Evolutionary conservation across 2,888 invertebrate genomes (phyloP).

Genomic region (Fragum whitleyi): DNA sequence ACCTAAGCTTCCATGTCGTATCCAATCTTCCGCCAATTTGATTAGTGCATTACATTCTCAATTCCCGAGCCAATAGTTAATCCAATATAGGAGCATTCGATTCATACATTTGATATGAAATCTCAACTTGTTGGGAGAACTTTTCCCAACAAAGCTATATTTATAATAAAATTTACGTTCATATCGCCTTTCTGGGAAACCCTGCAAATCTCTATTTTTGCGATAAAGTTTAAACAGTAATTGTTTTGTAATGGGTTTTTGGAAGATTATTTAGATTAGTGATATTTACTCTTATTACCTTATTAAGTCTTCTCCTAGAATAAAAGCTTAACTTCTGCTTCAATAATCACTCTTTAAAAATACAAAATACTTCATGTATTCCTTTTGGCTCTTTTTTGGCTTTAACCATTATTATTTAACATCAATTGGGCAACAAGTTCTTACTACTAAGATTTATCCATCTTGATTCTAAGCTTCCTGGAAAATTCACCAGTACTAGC

Average conservation of each 20-base stretch:
- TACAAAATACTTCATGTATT: not conserved
- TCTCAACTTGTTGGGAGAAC: conserved; percentile 12
- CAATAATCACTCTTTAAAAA: not conserved
- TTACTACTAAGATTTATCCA: too few species aligned
- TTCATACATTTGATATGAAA: conserved; percentile 31
- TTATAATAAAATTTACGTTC: not conserved
- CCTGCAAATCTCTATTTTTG: not conserved
- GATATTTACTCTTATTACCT: conserved; percentile 12
- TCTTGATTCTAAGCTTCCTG: too few species aligned
- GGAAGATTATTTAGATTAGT: not conserved
- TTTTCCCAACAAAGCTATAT: conserved; percentile 1
- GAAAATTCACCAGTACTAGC: too few species aligned
- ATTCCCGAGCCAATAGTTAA: conserved; percentile 25
- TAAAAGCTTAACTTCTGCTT: not conserved
- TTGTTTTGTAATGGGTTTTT: conserved; percentile 20
- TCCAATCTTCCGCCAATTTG: conserved; percentile 24
- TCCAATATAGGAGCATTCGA: conserved; percentile 26
- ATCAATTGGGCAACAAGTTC: too few species aligned
- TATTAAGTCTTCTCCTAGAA: not conserved
- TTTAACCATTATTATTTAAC: too few species aligned
- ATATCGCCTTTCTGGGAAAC: conserved; percentile 5
- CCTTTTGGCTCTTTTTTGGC: too few species aligned
- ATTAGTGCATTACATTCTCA: conserved; percentile 24
- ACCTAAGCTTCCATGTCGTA: conserved; percentile 24
- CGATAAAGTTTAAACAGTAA: conserved; percentile 21